Evolutionary conservation across 2,113 vertebrate species (phyloP).

Genomic region (Synodontis membranacea): DNA sequence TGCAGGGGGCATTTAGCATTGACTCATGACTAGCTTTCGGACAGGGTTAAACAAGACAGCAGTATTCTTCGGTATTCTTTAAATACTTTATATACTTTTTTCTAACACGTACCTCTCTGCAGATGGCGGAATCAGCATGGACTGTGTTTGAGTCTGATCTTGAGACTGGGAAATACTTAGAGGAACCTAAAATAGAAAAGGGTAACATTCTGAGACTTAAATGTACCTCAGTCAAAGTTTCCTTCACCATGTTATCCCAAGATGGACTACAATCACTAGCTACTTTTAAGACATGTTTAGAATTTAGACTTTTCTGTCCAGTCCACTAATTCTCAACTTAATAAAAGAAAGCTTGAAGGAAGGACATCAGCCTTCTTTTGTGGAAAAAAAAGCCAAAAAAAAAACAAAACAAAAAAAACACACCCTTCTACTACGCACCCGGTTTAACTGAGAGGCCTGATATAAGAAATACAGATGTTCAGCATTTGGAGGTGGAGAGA

Average conservation of each 20-base stretch:
- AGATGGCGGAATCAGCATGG: slow-evolving; percentile 75
- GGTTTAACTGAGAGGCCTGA: slow-evolving; percentile 69
- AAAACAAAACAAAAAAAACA: too few species aligned
- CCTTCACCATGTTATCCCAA: background rate
- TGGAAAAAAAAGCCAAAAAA: too few species aligned
- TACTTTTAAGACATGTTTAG: background rate
- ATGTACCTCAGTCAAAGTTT: background rate
- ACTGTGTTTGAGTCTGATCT: slow-evolving; percentile 72
- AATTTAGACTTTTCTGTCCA: background rate
- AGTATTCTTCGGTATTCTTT: background rate
- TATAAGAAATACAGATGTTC: slow-evolving; percentile 78
- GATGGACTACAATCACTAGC: background rate
- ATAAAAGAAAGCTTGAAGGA: background rate
- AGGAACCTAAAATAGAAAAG: slow-evolving; percentile 55
- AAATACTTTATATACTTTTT: too few species aligned
- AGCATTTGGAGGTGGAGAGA: slow-evolving; percentile 76
- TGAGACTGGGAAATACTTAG: slow-evolving; percentile 74
- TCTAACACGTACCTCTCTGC: slow-evolving; percentile 78
- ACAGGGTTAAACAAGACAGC: background rate
- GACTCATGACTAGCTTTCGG: background rate
- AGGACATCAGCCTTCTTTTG: background rate
- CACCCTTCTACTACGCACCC: slow-evolving; percentile 41
- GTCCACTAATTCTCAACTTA: background rate
- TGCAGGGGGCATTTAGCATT: background rate
- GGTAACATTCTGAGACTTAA: background rate